These are phyloP conservation scores for Heloderma charlesbogerti DNA, from an alignment of 2,113 vertebrate species.

Conservation along the genomic window DNA sequence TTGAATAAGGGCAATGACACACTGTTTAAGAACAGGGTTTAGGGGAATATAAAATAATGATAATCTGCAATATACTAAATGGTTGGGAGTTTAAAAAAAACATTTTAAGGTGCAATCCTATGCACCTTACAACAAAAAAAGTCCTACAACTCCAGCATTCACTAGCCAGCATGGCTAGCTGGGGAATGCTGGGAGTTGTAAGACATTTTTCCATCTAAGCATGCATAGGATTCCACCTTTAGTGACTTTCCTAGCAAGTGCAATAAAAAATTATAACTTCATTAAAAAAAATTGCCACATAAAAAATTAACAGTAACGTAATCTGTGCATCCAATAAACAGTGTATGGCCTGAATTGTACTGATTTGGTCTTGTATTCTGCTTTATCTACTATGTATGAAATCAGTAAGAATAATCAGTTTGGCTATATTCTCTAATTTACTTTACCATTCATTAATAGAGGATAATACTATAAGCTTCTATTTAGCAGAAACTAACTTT, in stretches of 20 bases:
- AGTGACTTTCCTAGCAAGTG: background rate
- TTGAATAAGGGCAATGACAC: constrained; percentile 1
- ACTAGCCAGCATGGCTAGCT: no score
- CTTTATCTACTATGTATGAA: background rate
- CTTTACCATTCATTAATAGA: background rate
- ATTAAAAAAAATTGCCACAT: background rate
- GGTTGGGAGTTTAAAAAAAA: background rate
- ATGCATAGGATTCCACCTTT: background rate
- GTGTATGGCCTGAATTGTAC: background rate
- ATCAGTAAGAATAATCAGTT: background rate
- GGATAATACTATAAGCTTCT: background rate
- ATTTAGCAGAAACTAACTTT: background rate
- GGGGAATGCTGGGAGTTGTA: no score
- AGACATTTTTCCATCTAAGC: no score
- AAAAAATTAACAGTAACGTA: background rate
- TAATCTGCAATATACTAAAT: background rate
- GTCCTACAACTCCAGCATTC: no score
- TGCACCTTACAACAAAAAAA: no score
- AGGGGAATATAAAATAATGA: background rate
- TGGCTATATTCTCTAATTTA: background rate
- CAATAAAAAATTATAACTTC: background rate
- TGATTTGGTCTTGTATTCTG: background rate
- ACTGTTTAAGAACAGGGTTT: background rate
- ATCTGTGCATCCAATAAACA: background rate
- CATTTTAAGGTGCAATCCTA: no score